A percentile compares a stretch with the other conserved stretches of the same genome.
phyloP scores from a whole-genome alignment of 2,797 vertebrate genomes.

The Catostomus latipinnis region DNA sequence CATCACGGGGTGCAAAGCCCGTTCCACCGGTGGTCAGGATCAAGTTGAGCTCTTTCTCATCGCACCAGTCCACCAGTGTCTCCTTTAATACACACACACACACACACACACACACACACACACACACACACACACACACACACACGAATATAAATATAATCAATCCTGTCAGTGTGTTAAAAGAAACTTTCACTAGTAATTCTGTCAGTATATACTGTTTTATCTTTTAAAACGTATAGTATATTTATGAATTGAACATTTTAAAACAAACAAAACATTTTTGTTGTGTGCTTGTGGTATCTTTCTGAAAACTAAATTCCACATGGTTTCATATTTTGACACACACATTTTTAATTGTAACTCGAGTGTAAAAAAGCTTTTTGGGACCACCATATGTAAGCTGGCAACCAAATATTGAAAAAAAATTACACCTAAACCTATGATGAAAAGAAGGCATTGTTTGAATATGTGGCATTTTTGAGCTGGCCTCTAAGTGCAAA shows the following conservation, averaged over 20 bases:
- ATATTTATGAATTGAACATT: not conserved
- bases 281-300: not conserved
- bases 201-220: not conserved
- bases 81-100: slow-evolving; percentile 76
- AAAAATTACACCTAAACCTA: not conserved
- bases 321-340: too few species aligned
- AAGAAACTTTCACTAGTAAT: too few species aligned
- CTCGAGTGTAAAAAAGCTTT: not conserved
- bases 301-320: not conserved
- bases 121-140: too few species aligned
- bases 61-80: slow-evolving; percentile 96
- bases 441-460: not conserved
- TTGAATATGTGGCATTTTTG: not conserved
- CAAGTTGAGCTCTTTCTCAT: slow-evolving; percentile 97
- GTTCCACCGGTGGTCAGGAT: slow-evolving; percentile 98
- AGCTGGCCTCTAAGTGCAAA: slow-evolving; percentile 25
- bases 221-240: not conserved
- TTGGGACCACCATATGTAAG: not conserved
- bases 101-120: too few species aligned
- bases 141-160: too few species aligned
- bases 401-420: not conserved
- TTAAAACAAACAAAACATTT: not conserved
- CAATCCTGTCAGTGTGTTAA: too few species aligned
- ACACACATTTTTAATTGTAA: not conserved
- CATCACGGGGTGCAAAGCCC: slow-evolving; percentile 96